phyloP scores from a whole-genome alignment of 2,797 vertebrate genomes.

The Neomorphus geoffroyi region DNA sequence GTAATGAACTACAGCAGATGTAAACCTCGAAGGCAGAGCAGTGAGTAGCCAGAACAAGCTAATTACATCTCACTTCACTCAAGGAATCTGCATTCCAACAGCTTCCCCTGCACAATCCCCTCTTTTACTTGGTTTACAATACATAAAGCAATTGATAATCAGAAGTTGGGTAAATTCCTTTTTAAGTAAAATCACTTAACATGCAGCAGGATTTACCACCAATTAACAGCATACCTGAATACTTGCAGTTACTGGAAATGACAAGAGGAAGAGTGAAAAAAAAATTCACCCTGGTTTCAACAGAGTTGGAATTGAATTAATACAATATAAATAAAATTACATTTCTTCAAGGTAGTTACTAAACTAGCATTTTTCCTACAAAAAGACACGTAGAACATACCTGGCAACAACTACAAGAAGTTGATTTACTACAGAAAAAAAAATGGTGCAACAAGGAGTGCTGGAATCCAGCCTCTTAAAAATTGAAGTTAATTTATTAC shows the following conservation, averaged over 20 bases:
- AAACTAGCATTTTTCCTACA: background rate
- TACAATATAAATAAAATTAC: background rate
- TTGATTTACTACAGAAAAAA: background rate
- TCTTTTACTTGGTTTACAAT: background rate
- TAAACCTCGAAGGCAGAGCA: slow-evolving; percentile 7
- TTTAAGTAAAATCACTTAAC: background rate
- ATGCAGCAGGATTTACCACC: background rate
- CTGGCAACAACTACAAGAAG: background rate
- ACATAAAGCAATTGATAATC: background rate
- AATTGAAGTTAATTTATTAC: background rate
- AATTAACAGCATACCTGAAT: background rate
- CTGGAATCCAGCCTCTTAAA: background rate
- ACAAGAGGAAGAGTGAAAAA: background rate
- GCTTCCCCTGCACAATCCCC: background rate
- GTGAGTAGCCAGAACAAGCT: background rate
- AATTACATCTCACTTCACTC: background rate
- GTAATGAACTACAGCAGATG: slow-evolving; percentile 37
- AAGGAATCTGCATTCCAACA: background rate
- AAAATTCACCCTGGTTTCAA: background rate
- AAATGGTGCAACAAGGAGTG: background rate
- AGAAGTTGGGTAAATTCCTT: background rate
- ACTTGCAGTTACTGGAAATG: background rate
- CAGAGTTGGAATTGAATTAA: background rate
- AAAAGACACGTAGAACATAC: background rate
- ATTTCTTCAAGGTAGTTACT: background rate